Evolutionary conservation across 2,113 vertebrate genomes (phyloP).

Genomic region (Oryzias javanicus): DNA sequence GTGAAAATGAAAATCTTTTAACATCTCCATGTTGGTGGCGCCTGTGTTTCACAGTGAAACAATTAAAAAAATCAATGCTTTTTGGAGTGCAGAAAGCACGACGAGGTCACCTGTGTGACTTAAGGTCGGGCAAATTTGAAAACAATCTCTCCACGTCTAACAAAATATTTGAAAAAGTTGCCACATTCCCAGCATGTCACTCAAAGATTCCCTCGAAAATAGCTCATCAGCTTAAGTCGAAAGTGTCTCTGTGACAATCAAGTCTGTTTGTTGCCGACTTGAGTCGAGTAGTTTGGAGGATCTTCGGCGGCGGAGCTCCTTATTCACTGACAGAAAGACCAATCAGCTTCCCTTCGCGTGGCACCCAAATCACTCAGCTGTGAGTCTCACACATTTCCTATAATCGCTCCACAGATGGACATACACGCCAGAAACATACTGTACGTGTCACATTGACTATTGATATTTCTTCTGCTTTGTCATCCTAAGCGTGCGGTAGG

Average conservation of each 20-base stretch:
- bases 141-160: no score
- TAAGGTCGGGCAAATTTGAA: no score
- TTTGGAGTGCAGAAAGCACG: no score
- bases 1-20: constrained; percentile 50
- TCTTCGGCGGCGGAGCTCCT: constrained; percentile 32
- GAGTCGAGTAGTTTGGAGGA: constrained; percentile 59
- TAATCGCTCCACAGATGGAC: constrained; percentile 64
- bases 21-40: constrained; percentile 27
- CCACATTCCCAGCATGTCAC: not conserved
- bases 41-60: no score
- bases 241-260: constrained; percentile 53
- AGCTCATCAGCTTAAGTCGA: constrained; percentile 37
- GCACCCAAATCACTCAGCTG: constrained; percentile 57
- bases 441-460: constrained; percentile 47
- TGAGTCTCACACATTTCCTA: constrained; percentile 41
- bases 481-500: constrained; percentile 32
- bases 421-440: constrained; percentile 48
- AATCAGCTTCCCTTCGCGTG: constrained; percentile 67
- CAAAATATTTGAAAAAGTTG: no score
- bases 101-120: no score
- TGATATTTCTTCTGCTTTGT: constrained; percentile 16
- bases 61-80: no score
- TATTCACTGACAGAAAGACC: constrained; percentile 63
- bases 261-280: constrained; percentile 59
- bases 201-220: constrained; percentile 18